Conservation (phyloP, 2,888 invertebrate genomes). For the Chironomus tentans region DNA sequence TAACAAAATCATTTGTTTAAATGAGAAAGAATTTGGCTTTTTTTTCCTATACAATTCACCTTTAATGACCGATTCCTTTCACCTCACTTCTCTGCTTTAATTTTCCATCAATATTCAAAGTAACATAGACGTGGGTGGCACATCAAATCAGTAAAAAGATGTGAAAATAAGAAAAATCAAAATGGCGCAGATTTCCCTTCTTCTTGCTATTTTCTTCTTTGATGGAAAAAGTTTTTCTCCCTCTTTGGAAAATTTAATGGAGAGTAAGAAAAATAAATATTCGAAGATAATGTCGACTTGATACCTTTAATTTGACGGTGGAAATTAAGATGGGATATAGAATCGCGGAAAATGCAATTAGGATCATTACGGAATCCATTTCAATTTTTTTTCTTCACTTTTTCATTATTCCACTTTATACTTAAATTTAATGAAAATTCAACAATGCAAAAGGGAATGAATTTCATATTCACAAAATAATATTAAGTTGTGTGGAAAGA, state of each 20-base stretch:
- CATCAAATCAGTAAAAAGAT: neutral
- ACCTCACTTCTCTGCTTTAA: neutral
- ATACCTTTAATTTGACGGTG: neutral
- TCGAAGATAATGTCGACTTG: neutral
- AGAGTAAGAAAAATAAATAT: neutral
- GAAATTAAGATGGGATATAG: neutral
- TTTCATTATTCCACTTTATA: neutral
- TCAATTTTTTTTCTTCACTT: neutral
- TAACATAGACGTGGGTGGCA: neutral
- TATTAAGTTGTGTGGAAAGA: too few relatives aligned
- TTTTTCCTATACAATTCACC: neutral
- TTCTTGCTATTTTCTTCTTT: neutral
- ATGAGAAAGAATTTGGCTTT: too few relatives aligned
- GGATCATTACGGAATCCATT: neutral
- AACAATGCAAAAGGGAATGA: too few relatives aligned
- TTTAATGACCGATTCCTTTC: neutral
- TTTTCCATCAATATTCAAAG: neutral
- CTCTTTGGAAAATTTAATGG: neutral
- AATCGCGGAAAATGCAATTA: neutral
- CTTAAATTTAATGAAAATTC: neutral
- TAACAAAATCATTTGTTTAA: too few relatives aligned
- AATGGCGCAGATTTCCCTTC: constrained; percentile 14
- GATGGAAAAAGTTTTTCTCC: neutral
- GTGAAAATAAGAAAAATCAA: constrained; percentile 9
- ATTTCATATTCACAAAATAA: too few relatives aligned